Evolutionary conservation across 2,888 invertebrate genomes (phyloP).

Genomic region (Scaptomyza polygonia): DNA sequence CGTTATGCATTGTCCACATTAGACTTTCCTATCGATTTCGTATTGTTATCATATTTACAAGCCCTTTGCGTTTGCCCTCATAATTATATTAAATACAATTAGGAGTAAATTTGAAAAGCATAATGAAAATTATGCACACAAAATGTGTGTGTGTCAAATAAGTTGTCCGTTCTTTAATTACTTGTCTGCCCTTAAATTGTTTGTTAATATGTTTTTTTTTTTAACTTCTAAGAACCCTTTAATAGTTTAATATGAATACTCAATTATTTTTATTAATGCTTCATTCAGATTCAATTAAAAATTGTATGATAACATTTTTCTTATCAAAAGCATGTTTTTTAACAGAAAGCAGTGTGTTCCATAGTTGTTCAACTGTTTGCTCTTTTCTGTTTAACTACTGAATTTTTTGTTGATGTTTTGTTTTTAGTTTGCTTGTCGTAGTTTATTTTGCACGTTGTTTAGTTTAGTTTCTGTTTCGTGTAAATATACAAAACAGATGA

Average conservation of each 20-base stretch:
- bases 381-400: conserved; percentile 37
- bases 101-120: neutral
- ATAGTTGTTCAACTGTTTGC: conserved; percentile 3
- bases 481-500: conserved; percentile 61
- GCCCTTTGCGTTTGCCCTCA: conserved; percentile 4
- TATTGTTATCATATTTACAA: conserved; percentile 44
- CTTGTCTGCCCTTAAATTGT: neutral
- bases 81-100: conserved; percentile 6
- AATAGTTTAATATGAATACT: neutral
- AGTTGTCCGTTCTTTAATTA: neutral
- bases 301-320: neutral
- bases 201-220: no score
- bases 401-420: conserved; percentile 68
- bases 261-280: neutral
- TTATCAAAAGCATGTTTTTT: neutral
- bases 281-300: neutral
- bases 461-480: conserved; percentile 62
- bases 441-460: conserved; percentile 40
- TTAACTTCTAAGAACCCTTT: neutral
- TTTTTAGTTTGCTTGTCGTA: conserved; percentile 43
- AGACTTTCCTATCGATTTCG: conserved; percentile 61
- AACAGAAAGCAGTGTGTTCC: conserved; percentile 1
- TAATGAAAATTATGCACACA: neutral
- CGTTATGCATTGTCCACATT: conserved; percentile 49
- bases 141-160: neutral